Percentiles rank a stretch among this genome's conserved stretches.
phyloP scores from a whole-genome alignment of 2,888 invertebrate genomes.

The Keiferia lycopersicella region DNA sequence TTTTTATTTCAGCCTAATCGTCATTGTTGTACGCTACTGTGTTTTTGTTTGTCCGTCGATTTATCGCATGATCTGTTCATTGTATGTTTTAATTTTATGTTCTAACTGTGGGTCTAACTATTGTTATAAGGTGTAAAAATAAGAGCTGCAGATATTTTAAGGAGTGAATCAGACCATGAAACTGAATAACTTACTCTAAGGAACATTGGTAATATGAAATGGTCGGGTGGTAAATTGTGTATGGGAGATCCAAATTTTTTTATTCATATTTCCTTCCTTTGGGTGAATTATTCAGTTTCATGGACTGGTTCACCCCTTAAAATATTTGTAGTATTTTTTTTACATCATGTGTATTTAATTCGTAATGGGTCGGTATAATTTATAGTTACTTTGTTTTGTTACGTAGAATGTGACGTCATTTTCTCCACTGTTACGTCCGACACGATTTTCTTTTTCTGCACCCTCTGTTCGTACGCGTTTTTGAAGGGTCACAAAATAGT shows the following conservation, averaged over 20 bases:
- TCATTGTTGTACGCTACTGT: slow-evolving; percentile 18
- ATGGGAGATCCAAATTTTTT: too few species aligned
- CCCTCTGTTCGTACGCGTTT: neutral
- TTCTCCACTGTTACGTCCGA: slow-evolving; percentile 1
- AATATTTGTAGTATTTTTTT: too few species aligned
- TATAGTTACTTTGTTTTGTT: slow-evolving; percentile 9
- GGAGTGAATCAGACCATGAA: too few species aligned
- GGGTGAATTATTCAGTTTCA: too few species aligned
- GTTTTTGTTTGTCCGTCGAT: slow-evolving; percentile 18
- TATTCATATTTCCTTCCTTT: too few species aligned
- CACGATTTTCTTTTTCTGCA: slow-evolving; percentile 24
- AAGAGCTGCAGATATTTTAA: too few species aligned
- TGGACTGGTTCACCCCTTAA: too few species aligned
- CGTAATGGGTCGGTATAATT: slow-evolving; percentile 16
- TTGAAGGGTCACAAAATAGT: slow-evolving; percentile 31
- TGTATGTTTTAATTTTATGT: slow-evolving; percentile 27
- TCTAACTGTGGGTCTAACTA: neutral
- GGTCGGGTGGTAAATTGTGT: too few species aligned
- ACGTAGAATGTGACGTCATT: slow-evolving; percentile 23
- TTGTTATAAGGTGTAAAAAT: too few species aligned
- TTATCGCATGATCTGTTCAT: slow-evolving; percentile 32
- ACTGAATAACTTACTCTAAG: too few species aligned
- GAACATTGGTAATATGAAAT: too few species aligned
- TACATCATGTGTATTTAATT: too few species aligned
- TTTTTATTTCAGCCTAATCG: slow-evolving; percentile 16